Evolutionary conservation across 2,113 vertebrate genomes (phyloP).

Genomic region (Elephas maximus): DNA sequence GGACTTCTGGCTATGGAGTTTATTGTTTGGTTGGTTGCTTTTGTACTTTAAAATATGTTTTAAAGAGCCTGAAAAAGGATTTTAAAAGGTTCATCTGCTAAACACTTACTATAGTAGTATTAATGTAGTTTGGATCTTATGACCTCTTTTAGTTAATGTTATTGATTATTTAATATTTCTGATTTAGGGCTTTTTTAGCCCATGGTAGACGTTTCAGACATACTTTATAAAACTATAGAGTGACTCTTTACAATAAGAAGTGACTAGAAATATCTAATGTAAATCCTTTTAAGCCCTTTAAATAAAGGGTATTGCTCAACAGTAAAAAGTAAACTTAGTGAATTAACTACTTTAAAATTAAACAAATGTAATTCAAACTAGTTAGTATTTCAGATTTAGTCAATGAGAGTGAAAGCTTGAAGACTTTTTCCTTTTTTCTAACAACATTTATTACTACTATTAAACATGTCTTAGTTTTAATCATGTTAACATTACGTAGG

Average conservation of each 20-base stretch:
- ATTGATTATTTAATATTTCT: slow-evolving; percentile 43
- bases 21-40: not conserved
- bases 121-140: not conserved
- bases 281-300: not conserved
- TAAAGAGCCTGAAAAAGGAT: slow-evolving; percentile 10
- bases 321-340: not conserved
- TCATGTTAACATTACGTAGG: not conserved
- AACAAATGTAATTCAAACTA: not conserved
- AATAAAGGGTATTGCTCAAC: not conserved
- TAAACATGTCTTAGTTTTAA: not conserved
- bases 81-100: slow-evolving; percentile 1
- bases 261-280: not conserved
- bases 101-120: not conserved
- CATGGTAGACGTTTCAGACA: not conserved
- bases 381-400: not conserved
- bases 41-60: not conserved
- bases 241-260: not conserved
- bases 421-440: not conserved
- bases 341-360: not conserved
- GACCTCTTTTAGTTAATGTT: not conserved
- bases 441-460: not conserved
- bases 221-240: not conserved
- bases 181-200: not conserved
- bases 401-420: not conserved
- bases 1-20: not conserved